Base-by-base conservation (phyloP, 1,140 invertebrate genomes). In the Protaetia brevitarsis region DNA sequence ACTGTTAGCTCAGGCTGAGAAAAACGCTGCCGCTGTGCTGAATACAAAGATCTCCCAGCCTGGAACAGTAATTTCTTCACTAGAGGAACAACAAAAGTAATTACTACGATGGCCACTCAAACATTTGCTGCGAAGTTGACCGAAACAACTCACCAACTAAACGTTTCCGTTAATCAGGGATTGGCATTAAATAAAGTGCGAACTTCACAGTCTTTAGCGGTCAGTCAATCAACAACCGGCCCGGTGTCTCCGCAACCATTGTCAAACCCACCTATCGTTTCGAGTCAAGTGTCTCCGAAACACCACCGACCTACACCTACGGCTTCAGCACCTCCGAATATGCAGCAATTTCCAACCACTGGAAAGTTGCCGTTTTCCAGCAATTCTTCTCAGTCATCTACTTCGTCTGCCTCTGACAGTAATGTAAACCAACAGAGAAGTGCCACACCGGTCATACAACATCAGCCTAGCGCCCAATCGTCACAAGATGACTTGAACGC, bases 41-140 rank as follows among this genome's bases (percentile, higher is more conserved):
- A 66, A 73, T 19, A 68, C 76, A 8, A 66, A 75, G 16, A 77
- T 77, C 58, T 85, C 85, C 1, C 86, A 87, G 68, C 85, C 86
- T 13, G 83, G 80, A 64, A 84, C 84, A 56, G 85, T 87, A 56
- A 86, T 84, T 82, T 83, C 83, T 2, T 77, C 81, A 79, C 80
- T 29, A 75, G 83, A 68, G 66, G 68, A 26, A 57, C 31, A 58
- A 79, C 81, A 19, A 82, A 80, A 69, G 75, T 81, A 23, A 77
- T 81, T 6, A 79, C 81, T 11, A 81, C 79, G 58, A 72, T 76
- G 21, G 79, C 82, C 2, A 79, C 80, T 19, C 84, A 86, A 73
- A 85, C 86, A 4, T 88, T 86, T 74, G 85, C 86, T 36, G 84
- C 84, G 1, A 87, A 87, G 74, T 74, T 87, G 36, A 84, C 84